Evolutionary conservation across 2,888 invertebrate genomes (phyloP).

Genomic region (Asteroscopus sphinx): DNA sequence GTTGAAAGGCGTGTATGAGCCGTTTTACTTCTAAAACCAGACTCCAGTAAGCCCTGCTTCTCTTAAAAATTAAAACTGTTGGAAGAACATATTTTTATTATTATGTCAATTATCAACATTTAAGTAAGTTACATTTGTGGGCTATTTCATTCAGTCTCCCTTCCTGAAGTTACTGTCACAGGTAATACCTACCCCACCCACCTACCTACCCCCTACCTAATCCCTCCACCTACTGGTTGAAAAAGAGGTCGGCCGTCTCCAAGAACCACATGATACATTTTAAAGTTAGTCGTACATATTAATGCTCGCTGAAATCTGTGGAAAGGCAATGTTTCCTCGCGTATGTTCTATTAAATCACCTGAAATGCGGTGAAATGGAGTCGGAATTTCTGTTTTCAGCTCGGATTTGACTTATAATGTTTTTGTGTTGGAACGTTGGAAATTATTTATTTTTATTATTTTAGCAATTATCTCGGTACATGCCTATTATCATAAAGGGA

Average conservation of each 20-base stretch:
- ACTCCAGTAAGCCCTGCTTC: too few relatives aligned
- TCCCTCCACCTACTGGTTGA: background rate
- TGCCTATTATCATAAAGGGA: too few relatives aligned
- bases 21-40: too few relatives aligned
- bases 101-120: too few relatives aligned
- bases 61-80: too few relatives aligned
- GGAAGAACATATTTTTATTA: too few relatives aligned
- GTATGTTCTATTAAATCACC: constrained; percentile 34
- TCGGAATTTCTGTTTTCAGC: constrained; percentile 14
- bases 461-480: background rate
- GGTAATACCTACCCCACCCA: too few relatives aligned
- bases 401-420: constrained; percentile 13
- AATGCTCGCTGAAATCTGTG: constrained; percentile 25
- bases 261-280: constrained; percentile 11
- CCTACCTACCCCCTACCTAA: too few relatives aligned
- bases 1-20: too few relatives aligned
- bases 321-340: constrained; percentile 18
- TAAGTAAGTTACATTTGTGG: too few relatives aligned
- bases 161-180: too few relatives aligned
- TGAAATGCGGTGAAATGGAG: constrained; percentile 13
- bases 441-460: background rate
- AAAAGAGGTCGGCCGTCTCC: background rate
- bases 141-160: too few relatives aligned
- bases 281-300: constrained; percentile 30
- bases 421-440: constrained; percentile 6